These are phyloP conservation scores for Argyrosomus japonicus DNA, from an alignment of 2,113 vertebrate species.

Conservation along the genomic window DNA sequence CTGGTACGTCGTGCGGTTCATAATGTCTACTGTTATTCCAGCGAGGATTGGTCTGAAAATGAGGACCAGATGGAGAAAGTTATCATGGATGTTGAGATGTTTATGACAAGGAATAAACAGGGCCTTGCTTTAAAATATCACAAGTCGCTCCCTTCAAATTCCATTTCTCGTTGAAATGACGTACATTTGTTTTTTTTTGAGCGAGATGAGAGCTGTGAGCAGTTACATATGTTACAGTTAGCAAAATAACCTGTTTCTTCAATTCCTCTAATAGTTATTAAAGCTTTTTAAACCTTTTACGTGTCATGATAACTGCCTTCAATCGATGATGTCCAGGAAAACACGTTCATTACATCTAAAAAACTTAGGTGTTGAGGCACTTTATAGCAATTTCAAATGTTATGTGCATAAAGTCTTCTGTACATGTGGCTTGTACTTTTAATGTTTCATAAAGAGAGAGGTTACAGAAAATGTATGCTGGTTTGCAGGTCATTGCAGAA, in stretches of 20 bases:
- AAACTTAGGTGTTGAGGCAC: not conserved
- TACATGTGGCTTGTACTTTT: not conserved
- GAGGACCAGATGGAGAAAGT: constrained; percentile 79
- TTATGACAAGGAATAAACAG: constrained; percentile 82
- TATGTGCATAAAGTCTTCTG: not conserved
- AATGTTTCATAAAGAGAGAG: constrained; percentile 1
- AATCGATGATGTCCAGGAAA: not conserved
- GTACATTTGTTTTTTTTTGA: constrained; percentile 36
- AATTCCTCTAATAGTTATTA: not conserved
- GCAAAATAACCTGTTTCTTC: constrained; percentile 4
- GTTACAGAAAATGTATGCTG: not conserved
- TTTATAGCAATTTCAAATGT: not conserved
- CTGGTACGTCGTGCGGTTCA: constrained; percentile 58
- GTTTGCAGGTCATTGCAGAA: not conserved
- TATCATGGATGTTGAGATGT: constrained; percentile 79
- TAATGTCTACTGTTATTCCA: constrained; percentile 75
- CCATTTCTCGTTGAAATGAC: constrained; percentile 53
- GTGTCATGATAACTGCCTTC: not conserved
- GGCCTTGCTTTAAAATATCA: constrained; percentile 70
- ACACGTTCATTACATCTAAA: not conserved
- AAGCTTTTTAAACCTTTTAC: not conserved
- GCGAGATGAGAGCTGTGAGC: constrained; percentile 12
- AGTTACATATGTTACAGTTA: constrained; percentile 15
- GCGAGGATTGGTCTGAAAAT: constrained; percentile 69
- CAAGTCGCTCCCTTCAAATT: constrained; percentile 51